Conservation (phyloP, 2,888 invertebrate genomes). For the Siphlonurus alternatus region DNA sequence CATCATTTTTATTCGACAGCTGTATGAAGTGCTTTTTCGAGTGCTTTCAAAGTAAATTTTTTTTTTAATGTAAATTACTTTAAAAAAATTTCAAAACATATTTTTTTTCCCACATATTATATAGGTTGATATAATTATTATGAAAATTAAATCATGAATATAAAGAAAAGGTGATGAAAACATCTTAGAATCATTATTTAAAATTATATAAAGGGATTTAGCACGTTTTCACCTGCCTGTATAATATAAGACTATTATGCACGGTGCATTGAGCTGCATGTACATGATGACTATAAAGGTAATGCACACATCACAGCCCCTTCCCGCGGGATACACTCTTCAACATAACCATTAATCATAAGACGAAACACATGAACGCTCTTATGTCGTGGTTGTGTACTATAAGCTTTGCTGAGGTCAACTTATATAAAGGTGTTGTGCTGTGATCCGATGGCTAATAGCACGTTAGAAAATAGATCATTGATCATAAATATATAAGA, state of each 20-base stretch:
- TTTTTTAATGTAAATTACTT: too few species aligned
- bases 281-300: background rate
- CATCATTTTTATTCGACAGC: too few species aligned
- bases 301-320: background rate
- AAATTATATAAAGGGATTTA: background rate
- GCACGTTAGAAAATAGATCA: background rate
- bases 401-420: background rate
- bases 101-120: too few species aligned
- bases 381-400: too few species aligned
- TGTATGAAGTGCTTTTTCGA: too few species aligned
- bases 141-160: too few species aligned
- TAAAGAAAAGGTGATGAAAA: background rate
- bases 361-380: too few species aligned
- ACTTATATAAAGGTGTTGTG: background rate
- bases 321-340: background rate
- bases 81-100: too few species aligned
- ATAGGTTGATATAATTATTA: too few species aligned
- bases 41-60: too few species aligned
- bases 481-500: too few species aligned
- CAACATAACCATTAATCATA: background rate
- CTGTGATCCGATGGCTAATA: background rate
- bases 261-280: background rate
- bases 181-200: background rate
- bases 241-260: background rate
- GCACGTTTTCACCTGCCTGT: background rate